These are phyloP conservation scores for Desoria tigrina DNA, from an alignment of 2,888 invertebrate species.

Conservation along the genomic window DNA sequence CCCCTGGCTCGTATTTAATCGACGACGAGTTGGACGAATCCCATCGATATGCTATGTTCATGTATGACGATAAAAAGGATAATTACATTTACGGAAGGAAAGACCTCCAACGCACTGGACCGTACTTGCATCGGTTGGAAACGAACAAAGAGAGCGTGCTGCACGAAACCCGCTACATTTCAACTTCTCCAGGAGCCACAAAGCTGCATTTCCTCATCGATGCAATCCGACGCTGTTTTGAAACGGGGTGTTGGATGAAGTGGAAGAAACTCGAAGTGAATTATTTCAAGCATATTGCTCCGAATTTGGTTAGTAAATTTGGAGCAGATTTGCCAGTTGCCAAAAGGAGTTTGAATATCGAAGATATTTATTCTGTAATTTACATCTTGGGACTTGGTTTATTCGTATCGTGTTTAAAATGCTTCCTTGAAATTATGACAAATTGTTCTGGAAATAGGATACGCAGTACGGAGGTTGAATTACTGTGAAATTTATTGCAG, in stretches of 20 bases:
- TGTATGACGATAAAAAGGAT: slow-evolving; percentile 33
- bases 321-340: not conserved
- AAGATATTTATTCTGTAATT: not conserved
- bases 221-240: slow-evolving; percentile 22
- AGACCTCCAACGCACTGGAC: slow-evolving; percentile 11
- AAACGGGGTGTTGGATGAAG: slow-evolving; percentile 27
- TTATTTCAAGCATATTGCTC: slow-evolving; percentile 32
- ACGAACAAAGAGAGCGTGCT: slow-evolving; percentile 19
- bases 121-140: slow-evolving; percentile 11
- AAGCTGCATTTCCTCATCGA: slow-evolving; percentile 28
- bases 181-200: slow-evolving; percentile 26
- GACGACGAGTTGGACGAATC: slow-evolving; percentile 8
- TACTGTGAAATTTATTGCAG: no score
- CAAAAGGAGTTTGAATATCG: not conserved
- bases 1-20: not conserved
- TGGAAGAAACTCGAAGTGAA: slow-evolving; percentile 34
- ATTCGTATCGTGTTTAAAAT: not conserved
- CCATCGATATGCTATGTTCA: slow-evolving; percentile 21
- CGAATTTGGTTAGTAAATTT: slow-evolving; percentile 9
- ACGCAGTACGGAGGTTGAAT: no score
- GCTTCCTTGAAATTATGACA: not conserved
- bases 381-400: not conserved
- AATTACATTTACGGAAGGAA: slow-evolving; percentile 24
- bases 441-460: no score
- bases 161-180: slow-evolving; percentile 29